Base-by-base conservation (phyloP, 2,113 vertebrate genomes). In the Vimba vimba region DNA sequence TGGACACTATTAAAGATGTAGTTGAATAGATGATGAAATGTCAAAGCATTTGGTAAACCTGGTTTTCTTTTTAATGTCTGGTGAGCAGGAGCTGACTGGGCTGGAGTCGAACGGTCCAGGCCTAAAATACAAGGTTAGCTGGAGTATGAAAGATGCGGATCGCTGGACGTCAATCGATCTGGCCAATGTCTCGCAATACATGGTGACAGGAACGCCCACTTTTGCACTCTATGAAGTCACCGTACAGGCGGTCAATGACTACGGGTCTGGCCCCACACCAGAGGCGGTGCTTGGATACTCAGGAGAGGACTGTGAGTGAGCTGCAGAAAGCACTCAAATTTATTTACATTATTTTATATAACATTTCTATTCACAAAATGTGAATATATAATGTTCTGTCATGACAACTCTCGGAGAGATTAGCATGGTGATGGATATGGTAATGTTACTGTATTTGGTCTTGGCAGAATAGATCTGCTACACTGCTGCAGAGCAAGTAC, bases 91-190 rank as follows among this genome's bases (percentile, higher is more conserved):
- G 13, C 92, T 99, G 86, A 96, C 93, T 62, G 97, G 97, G 76
- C 95, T 97, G 78, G 96, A 98, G 88, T 96, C 96, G 7, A 99
- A 99, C 1, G 98, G 98, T 43, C 97, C 97, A 3, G 96, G 95
- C 36, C 95, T 99, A 86, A 95, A 95, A 69, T 99, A 99, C 92
- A 96, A 94, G 92, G 97, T 99, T 71, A 96, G 94, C 91, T 99
- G 97, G 97, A 95, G 95, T 83, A 96, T 97, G 92, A 97, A 95
- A 81, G 97, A 97, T 81, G 89, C 93, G 60, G 97, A 96, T 6
- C 94, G 96, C 0, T 99, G 97, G 97, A 95, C 94, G 0, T 96
- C 96, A 23, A 93, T 96, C 88, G 95, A 90, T 7, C 96, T 99
- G 83, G 95, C 94, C 87, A 98, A 98, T 47, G 93, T 93, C 62